Evolutionary conservation across 2,113 vertebrate species (phyloP), one percentile per base, ranked within the genome.

Genomic region (Chamaetylas fuelleborni): DNA sequence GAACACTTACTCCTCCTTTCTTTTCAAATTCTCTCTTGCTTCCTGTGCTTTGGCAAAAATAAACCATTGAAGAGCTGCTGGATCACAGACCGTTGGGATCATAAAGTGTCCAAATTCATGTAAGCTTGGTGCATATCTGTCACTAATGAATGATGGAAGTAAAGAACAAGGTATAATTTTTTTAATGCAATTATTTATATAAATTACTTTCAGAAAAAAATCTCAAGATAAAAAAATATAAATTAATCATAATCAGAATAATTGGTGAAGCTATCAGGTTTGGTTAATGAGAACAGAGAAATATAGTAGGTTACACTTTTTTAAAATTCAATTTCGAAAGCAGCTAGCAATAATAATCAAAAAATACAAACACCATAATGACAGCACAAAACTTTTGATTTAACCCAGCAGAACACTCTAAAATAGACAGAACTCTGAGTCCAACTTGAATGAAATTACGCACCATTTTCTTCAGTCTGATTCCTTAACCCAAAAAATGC

Each of bases 71-170:
- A 99, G 98, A 50, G 97, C 91, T 50, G 93, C 92, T 19, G 97
- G 98, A 71, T 99, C 99, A 81, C 98, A 99, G 45, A 95, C 85
- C 0, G 96, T 94, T 17, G 99, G 99, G 95, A 99, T 97, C 14
- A 94, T 98, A 61, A 99, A 99, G 88, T 99, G 98, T 4, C 99
- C 99, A 45, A 97, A 97, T 91, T 99, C 98, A 76, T 99, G 99
- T 70, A 99, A 97, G 69, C 98, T 97, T 47, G 98, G 98, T 33
- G 97, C 96, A 1, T 98, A 98, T 54, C 98, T 98, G 95, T 99
- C 98, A 82, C 99, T 99, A 96, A 95, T 19, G 28, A 96, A 79
- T 0, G 6, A 88, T 14, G 19, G 12, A 94, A 40, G 14, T 60
- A 53, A 94, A 95, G 65, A 70, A 33, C 14, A 74, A 25, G 7